Percentiles rank a stretch among this genome's conserved stretches.
Evolutionary conservation across 2,888 invertebrate genomes (phyloP).

Genomic region (Crepidodera aurea): DNA sequence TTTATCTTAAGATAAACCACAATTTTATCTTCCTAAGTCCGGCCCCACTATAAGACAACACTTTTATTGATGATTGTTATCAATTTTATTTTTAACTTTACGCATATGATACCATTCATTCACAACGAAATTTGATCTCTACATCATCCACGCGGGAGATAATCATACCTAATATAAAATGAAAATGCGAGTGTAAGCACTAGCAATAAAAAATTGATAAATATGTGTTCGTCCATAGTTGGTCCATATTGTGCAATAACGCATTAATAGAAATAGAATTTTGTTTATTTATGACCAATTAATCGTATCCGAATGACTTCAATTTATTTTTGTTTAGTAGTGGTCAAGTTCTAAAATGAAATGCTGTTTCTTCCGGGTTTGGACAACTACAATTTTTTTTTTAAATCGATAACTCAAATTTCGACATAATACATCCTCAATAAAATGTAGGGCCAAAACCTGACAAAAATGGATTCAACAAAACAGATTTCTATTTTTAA

Average conservation of each 20-base stretch:
- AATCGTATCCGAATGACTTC: too few relatives aligned
- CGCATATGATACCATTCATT: neutral
- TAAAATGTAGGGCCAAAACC: too few relatives aligned
- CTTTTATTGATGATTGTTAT: neutral
- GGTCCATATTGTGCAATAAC: neutral
- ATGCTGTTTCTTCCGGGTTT: too few relatives aligned
- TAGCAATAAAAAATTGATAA: conserved; percentile 1
- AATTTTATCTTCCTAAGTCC: neutral
- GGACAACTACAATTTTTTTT: too few relatives aligned
- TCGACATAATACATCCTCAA: too few relatives aligned
- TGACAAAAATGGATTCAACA: too few relatives aligned
- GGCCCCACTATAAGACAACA: neutral
- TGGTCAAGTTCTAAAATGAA: too few relatives aligned
- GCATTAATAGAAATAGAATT: neutral
- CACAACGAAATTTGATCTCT: neutral
- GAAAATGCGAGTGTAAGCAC: neutral
- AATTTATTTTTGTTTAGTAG: too few relatives aligned
- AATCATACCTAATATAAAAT: conserved; percentile 1
- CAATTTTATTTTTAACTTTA: neutral
- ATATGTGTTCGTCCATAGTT: neutral
- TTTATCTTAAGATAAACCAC: too few relatives aligned
- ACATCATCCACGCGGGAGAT: conserved; percentile 17
- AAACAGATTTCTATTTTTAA: too few relatives aligned
- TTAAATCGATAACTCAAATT: too few relatives aligned
- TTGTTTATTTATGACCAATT: conserved; percentile 8